Evolutionary conservation across 2,888 invertebrate genomes (phyloP), one percentile per base, ranked within the genome.

Genomic region (Drepanosiphum platanoidis): DNA sequence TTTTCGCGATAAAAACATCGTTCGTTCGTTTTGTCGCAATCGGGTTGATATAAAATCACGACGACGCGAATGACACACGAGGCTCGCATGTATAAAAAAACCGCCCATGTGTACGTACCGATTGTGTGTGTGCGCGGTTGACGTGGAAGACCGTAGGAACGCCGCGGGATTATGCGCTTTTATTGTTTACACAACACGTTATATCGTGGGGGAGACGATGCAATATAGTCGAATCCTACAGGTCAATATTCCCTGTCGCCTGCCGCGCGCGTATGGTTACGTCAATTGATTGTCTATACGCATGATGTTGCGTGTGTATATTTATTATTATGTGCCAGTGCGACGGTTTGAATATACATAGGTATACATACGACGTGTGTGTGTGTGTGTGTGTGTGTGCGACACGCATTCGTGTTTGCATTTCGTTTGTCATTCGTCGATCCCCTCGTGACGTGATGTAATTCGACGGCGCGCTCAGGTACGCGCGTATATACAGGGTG

Each of bases 391-490:
- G 22, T 27, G 27, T 9, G 11, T 27, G 27, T 39, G 42, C 11
- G 9, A 52, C 36, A 70, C 52, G 11, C 22, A 22, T 61, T 80
- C 70, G 58, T 70, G 80, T 80, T 80, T 70, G 36, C 58, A 46
- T 80, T 80, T 70, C 30, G 80, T 80, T 58, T 36, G 52, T 70
- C 80, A 68, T 68, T 46, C 34, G 79, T 79, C 34, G 79, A 68
- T 78, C 46, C 68, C 42, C 52, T n/a, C 68, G 22, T 70, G 52
- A 70, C 70, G 36, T 70, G 52, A 80, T 52, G 80, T 70, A 70
- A 80, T 80, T 80, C 34, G 27, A 80, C 34, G 34, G 52, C 1
- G 46, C n/a, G n/a, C n/a, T n/a, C n/a, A n/a, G n/a, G n/a, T n/a
- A n/a, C n/a, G n/a, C n/a, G n/a, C n/a, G n/a, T n/a, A n/a, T n/a